Base-by-base conservation (phyloP, 1,140 invertebrate genomes). In the Pollicipes pollicipes region DNA sequence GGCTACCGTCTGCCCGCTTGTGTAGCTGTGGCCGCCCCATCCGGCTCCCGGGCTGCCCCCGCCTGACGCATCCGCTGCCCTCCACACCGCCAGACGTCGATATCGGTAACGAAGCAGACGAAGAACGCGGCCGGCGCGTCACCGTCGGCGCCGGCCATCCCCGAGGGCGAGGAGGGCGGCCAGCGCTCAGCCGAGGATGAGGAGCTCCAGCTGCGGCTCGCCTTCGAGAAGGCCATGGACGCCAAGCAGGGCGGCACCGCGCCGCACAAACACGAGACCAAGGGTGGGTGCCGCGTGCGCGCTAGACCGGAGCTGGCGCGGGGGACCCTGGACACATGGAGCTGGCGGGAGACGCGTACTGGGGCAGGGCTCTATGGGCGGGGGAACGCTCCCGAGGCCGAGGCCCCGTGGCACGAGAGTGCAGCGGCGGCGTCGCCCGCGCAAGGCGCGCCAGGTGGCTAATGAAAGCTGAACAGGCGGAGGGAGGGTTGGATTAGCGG, bases 211-310 rank as follows among this genome's bases (percentile, higher is more conserved):
- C 70, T 79, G 27, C 73, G 78, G n/a, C 68, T 79, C 24, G 73
- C 73, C 66, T 78, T 78, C 27, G 78, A 79, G 70, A 72, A 77
- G 71, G 74, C 76, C 26, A 79, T 79, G 78, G 75, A 79, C 58
- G 76, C 75, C 30, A 76, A 76, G 27, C 64, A 66, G 64, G 64
- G 24, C 3, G 64, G n/a, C 64, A n/a, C 10, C 45, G 45, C 21
- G 45, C 45, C 45, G 17, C 45, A 58, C 45, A 58, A 58, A 21
- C 45, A 58, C 45, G 45, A 58, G 10, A 58, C 45, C 17, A 58
- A 58, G 45, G 70, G 72, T 78, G 69, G 71, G 75, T 30, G 76
- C 77, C 29, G 21, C 45, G 45, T 3, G 45, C 13, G 45, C 6
- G 10, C 13, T 10, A 58, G 6, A 58, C 21, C 13, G 17, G 35